Evolutionary conservation across 2,797 vertebrate genomes (phyloP), one percentile per base, ranked within the genome.

Genomic region (Syngnathus acus): DNA sequence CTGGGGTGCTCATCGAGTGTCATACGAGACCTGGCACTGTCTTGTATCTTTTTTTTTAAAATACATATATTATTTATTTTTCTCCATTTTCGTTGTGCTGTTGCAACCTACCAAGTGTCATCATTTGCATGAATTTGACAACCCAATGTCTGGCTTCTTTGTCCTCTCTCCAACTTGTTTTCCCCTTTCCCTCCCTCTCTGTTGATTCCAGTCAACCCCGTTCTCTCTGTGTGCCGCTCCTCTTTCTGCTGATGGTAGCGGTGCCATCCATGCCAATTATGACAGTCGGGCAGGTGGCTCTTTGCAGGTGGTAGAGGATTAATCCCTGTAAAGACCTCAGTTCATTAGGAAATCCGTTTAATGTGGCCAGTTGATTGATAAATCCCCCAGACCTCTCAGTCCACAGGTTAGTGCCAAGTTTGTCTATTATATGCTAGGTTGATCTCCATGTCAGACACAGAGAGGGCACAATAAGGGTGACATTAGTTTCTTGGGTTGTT

Each of bases 261-360:
- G 75, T 88, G 86, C 85, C 85, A 87, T 88, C 84, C 83, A 84
- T 91, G 92, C 91, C 91, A 93, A 91, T 92, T 91, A 91, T 86
- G 84, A 86, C 74, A 82, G 85, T 87, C 72, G 90, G 92, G 91
- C 92, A 93, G 92, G 92, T 92, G 91, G 91, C 87, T 91, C 89
- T 82, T 91, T 79, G 87, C 90, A 92, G 92, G 92, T 89, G 91
- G 91, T 85, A 83, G 87, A 87, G 87, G 85, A 89, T 90, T 93
- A 92, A 92, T 93, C 90, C 90, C 89, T 89, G 89, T 92, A 89
- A 92, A 93, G 91, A 92, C 88, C 88, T 89, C 90, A 90, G 90
- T 92, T 92, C 91, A 92, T 93, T 92, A 92, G 91, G 90, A 89
- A 92, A 91, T 92, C 91, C 84, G 88, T 92, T 92, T 91, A 92